phyloP scores from a whole-genome alignment of 2,797 vertebrate species.

The Gymnoscopelus braueri region DNA sequence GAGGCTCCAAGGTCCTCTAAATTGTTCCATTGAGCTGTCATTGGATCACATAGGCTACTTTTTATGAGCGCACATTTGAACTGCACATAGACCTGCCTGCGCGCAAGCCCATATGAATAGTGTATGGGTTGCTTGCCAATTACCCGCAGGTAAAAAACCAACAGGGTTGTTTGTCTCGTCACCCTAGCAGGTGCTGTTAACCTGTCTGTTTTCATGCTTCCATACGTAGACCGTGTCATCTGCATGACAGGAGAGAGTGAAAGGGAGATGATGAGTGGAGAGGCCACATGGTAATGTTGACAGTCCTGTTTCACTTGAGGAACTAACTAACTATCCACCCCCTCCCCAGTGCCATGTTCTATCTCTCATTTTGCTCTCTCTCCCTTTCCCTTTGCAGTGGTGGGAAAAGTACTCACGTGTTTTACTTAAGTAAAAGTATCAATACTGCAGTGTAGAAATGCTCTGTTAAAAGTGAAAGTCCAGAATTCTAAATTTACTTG shows the following conservation, averaged over 20 bases:
- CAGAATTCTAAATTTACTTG: no score
- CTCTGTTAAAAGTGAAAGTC: no score
- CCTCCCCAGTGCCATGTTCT: background rate
- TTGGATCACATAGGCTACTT: background rate
- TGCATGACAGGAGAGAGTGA: slow-evolving; percentile 27
- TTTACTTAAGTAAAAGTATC: no score
- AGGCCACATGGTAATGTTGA: slow-evolving; percentile 37
- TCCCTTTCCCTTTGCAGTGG: no score
- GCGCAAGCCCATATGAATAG: background rate
- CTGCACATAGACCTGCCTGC: background rate
- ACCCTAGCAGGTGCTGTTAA: background rate
- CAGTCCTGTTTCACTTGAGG: slow-evolving; percentile 61
- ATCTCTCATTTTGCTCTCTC: no score
- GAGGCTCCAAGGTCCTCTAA: background rate
- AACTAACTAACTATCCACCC: slow-evolving; percentile 25
- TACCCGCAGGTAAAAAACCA: background rate
- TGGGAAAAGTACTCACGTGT: no score
- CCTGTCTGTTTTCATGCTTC: slow-evolving; percentile 18
- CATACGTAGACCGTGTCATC: slow-evolving; percentile 5
- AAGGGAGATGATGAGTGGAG: slow-evolving; percentile 5
- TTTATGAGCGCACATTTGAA: no score
- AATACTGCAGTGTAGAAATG: no score
- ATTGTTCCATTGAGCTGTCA: background rate
- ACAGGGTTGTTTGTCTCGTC: background rate
- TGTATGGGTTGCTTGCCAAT: background rate